A percentile compares a stretch with the other conserved stretches of the same genome.
phyloP scores from a whole-genome alignment of 2,797 vertebrate species.

The Acestrorhynchus altus region DNA sequence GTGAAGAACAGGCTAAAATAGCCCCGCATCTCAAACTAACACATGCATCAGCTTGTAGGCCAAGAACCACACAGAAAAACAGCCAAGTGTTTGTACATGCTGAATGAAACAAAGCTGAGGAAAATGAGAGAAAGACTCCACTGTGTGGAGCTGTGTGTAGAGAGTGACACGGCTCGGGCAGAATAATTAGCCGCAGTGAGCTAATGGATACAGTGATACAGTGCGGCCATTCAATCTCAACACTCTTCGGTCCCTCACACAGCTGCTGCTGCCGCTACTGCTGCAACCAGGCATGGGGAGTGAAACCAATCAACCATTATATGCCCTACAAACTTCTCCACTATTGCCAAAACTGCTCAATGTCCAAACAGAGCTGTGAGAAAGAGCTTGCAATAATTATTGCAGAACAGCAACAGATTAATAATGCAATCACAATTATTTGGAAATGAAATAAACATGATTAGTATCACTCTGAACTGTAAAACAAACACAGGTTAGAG shows the following conservation, averaged over 20 bases:
- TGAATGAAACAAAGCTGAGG: constrained; percentile 15
- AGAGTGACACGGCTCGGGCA: constrained; percentile 45
- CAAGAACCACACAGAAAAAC: constrained; percentile 8
- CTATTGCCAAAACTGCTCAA: neutral
- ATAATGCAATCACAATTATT: too few relatives aligned
- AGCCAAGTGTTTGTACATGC: constrained; percentile 19
- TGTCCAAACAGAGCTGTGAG: neutral
- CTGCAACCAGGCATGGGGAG: neutral
- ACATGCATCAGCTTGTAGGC: neutral
- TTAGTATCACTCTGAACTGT: too few relatives aligned
- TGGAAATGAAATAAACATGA: too few relatives aligned
- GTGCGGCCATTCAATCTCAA: constrained; percentile 42
- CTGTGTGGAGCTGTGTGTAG: constrained; percentile 11
- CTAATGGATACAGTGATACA: constrained; percentile 49
- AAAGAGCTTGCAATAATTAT: neutral
- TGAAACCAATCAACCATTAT: neutral
- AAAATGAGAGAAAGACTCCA: constrained; percentile 32
- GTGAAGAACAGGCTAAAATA: neutral
- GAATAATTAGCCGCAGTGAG: constrained; percentile 52
- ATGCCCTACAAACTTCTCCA: neutral
- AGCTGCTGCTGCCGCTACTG: constrained; percentile 21
- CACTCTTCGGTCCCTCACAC: neutral
- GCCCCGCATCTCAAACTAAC: neutral
- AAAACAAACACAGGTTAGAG: too few relatives aligned
- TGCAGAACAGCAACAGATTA: neutral